Evolutionary conservation across 2,113 vertebrate species (phyloP).

Genomic region (Cheirogaleus medius): DNA sequence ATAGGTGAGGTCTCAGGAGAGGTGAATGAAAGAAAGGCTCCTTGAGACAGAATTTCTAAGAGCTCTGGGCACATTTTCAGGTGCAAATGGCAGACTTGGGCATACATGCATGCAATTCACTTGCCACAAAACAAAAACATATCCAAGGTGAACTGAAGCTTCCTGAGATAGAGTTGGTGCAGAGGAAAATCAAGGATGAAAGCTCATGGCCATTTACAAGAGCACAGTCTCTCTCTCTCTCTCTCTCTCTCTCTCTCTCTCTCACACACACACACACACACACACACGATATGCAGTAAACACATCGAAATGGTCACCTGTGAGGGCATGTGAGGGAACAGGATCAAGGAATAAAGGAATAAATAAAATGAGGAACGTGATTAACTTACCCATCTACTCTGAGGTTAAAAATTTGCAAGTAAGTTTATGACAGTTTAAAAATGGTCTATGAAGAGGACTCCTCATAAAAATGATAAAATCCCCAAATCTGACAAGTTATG

Average conservation of each 20-base stretch:
- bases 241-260: neutral
- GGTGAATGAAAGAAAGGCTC: neutral
- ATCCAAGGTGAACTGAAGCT: neutral
- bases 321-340: neutral
- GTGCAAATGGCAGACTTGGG: neutral
- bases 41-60: neutral
- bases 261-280: neutral
- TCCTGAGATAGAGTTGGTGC: neutral
- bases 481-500: neutral
- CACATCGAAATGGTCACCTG: neutral
- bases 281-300: neutral
- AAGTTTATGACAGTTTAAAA: neutral
- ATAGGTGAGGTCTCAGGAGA: neutral
- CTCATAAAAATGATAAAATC: neutral
- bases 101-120: neutral
- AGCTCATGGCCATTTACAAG: neutral
- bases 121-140: neutral
- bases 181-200: neutral
- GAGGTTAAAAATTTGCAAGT: neutral
- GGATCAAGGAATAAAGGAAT: neutral
- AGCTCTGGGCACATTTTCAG: neutral
- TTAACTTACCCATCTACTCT: neutral
- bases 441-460: neutral
- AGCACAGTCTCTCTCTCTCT: neutral
- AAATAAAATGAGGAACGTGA: neutral